Percentiles rank a stretch among this genome's conserved stretches.
These are phyloP conservation scores for Drosophila parthenogenetica DNA, from an alignment of 2,888 invertebrate species.

Conservation along the genomic window DNA sequence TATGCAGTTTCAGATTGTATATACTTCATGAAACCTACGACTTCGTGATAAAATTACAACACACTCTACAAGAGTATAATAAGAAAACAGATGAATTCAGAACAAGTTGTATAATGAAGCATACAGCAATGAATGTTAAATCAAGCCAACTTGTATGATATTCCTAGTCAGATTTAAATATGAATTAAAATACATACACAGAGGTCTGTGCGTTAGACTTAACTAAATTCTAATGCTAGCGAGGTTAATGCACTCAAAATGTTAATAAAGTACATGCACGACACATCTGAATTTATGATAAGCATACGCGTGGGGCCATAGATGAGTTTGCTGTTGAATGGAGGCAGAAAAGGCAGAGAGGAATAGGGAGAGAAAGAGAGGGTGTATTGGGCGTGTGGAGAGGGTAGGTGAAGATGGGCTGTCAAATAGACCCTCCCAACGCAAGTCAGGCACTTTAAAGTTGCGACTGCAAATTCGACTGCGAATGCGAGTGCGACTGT, in stretches of 20 bases:
- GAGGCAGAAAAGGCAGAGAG: not conserved
- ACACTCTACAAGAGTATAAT: too few relatives aligned
- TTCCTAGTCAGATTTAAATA: not conserved
- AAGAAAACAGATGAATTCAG: too few relatives aligned
- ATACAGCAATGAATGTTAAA: not conserved
- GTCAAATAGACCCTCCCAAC: conserved; percentile 31
- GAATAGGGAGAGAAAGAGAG: not conserved
- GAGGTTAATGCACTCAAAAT: conserved; percentile 78
- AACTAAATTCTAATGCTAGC: conserved; percentile 57
- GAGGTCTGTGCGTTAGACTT: not conserved
- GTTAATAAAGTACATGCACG: conserved; percentile 65
- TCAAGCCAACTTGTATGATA: not conserved
- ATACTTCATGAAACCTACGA: too few relatives aligned
- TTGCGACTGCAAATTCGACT: conserved; percentile 41
- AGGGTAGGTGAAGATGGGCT: conserved; percentile 11
- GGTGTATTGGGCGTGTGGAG: not conserved
- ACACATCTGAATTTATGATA: conserved; percentile 76
- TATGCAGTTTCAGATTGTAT: too few relatives aligned
- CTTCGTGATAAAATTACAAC: too few relatives aligned
- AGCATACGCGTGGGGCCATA: conserved; percentile 66
- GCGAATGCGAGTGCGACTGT: conserved; percentile 15
- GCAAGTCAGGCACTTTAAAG: conserved; percentile 63
- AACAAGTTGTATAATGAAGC: not conserved
- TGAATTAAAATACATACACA: not conserved
- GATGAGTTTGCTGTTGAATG: conserved; percentile 11